phyloP scores from a whole-genome alignment of 2,888 invertebrate species.

The Ichneumoninae sp. region DNA sequence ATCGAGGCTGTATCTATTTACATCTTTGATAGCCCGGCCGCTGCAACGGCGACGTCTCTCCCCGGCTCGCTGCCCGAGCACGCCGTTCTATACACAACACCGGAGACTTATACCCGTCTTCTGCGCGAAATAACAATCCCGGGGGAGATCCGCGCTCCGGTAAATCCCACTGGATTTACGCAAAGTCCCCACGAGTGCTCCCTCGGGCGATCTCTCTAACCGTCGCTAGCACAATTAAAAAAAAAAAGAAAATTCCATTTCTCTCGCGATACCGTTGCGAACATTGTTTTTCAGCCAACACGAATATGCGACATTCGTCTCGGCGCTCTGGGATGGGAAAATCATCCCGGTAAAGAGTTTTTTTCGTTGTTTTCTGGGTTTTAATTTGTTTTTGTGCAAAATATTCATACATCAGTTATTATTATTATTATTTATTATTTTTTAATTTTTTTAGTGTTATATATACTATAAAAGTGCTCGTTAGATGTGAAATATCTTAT shows the following conservation, averaged over 20 bases:
- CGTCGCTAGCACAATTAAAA: constrained; percentile 1
- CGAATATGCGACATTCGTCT: too few relatives aligned
- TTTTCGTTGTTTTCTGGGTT: too few relatives aligned
- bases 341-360: too few relatives aligned
- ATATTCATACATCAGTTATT: too few relatives aligned
- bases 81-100: not conserved
- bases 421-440: too few relatives aligned
- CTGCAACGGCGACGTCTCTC: not conserved
- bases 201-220: constrained; percentile 1
- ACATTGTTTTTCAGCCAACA: not conserved
- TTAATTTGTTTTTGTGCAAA: too few relatives aligned
- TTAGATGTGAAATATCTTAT: too few relatives aligned
- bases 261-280: not conserved
- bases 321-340: too few relatives aligned
- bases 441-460: too few relatives aligned
- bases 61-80: constrained; percentile 5
- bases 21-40: constrained; percentile 45
- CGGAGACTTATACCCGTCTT: not conserved
- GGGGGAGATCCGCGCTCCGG: constrained; percentile 24
- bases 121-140: constrained; percentile 32
- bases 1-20: constrained; percentile 59
- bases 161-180: constrained; percentile 49
- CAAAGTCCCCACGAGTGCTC: constrained; percentile 31
- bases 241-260: not conserved
- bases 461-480: too few relatives aligned